Conservation (phyloP, 2,113 vertebrate species). For the Colius striatus region DNA sequence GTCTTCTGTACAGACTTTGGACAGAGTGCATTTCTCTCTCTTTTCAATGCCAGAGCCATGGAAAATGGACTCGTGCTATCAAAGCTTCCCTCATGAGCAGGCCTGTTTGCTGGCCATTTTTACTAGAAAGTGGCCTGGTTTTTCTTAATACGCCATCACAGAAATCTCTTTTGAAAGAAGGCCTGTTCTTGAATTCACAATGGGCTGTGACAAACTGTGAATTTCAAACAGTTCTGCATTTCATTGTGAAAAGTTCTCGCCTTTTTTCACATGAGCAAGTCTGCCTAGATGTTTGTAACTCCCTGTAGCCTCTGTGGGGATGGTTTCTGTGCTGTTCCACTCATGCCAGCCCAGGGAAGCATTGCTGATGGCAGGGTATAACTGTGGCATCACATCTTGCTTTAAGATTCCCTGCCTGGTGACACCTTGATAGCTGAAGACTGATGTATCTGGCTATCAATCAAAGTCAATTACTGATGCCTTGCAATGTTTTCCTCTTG, state of each 20-base stretch:
- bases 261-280: not conserved
- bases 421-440: not conserved
- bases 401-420: not conserved
- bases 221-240: constrained; percentile 22
- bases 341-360: rapidly evolving
- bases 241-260: not conserved
- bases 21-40: not conserved
- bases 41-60: not conserved
- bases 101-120: not conserved
- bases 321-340: rapidly evolving
- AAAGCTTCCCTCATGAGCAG: not conserved
- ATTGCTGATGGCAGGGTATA: not conserved
- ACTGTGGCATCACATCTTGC: not conserved
- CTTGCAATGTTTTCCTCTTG: not conserved
- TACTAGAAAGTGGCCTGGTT: not conserved
- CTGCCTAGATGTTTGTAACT: not conserved
- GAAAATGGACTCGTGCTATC: not conserved
- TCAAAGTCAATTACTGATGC: not conserved
- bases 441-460: not conserved
- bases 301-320: rapidly evolving
- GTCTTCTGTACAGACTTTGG: not conserved
- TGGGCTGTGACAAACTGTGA: not conserved
- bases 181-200: constrained; percentile 2
- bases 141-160: not conserved
- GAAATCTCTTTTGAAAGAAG: constrained; percentile 16